These are phyloP conservation scores for Schizaphis graminum DNA, from an alignment of 2,888 invertebrate genomes.

Conservation along the genomic window DNA sequence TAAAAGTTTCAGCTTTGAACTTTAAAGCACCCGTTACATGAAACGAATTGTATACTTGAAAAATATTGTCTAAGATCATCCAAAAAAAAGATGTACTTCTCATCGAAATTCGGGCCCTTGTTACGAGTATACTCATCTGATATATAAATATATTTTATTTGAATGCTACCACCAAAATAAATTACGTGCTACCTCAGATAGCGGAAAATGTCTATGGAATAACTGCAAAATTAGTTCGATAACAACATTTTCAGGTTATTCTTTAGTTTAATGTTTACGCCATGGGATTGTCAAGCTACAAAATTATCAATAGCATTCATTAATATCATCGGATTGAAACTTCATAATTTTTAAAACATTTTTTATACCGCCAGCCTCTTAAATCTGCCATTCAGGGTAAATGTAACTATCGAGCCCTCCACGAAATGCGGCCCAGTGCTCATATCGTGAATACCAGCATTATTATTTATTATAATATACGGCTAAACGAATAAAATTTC, in stretches of 20 bases:
- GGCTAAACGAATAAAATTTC: neutral
- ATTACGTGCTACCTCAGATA: neutral
- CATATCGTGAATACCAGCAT: neutral
- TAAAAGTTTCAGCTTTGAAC: too few relatives aligned
- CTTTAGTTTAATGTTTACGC: neutral
- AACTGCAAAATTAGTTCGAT: too few relatives aligned
- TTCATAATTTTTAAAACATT: neutral
- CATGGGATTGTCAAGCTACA: neutral
- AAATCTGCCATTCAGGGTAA: neutral
- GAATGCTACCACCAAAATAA: neutral
- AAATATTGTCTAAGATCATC: too few relatives aligned
- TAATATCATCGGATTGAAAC: neutral
- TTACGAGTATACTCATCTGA: too few relatives aligned
- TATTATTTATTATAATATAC: constrained; percentile 1
- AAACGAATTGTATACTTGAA: too few relatives aligned
- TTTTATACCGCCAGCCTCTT: neutral
- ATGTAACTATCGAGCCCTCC: neutral
- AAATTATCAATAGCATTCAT: neutral
- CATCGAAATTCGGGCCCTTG: too few relatives aligned
- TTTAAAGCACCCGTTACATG: too few relatives aligned
- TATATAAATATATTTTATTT: too few relatives aligned
- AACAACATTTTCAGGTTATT: neutral
- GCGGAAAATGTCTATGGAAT: neutral
- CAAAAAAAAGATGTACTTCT: too few relatives aligned
- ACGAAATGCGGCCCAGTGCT: neutral